A percentile compares a stretch with the other conserved stretches of the same genome.
Conservation (phyloP, 1,140 invertebrate genomes). For the Rhagoletis pomonella region DNA sequence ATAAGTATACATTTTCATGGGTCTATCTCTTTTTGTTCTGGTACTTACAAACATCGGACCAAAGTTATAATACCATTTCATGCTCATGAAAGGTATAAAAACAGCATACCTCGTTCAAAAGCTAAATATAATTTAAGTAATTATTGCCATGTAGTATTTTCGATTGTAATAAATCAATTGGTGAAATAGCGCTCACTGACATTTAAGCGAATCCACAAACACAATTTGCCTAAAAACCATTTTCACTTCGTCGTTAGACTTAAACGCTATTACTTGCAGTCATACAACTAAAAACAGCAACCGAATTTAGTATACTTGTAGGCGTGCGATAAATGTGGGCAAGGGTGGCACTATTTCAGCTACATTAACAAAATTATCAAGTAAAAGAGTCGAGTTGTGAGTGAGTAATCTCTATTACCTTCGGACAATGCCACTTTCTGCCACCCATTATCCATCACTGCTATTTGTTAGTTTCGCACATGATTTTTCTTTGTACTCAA, state of each 20-base stretch:
- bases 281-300: background rate
- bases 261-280: background rate
- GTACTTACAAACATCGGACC: no score
- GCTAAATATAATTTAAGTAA: no score
- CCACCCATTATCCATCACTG: background rate
- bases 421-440: background rate
- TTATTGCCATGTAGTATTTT: no score
- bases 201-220: background rate
- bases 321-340: background rate
- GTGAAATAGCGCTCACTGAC: background rate
- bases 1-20: no score
- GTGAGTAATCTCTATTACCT: background rate
- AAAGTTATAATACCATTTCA: no score
- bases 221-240: background rate
- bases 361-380: slow-evolving; percentile 30
- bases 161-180: background rate
- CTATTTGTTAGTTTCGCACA: background rate
- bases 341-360: background rate
- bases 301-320: no score
- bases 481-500: background rate
- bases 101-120: no score
- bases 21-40: no score
- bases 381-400: background rate
- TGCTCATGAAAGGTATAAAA: no score
- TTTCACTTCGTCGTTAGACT: background rate